Conservation (phyloP, 2,888 invertebrate genomes). For the Drosophila colorata region DNA sequence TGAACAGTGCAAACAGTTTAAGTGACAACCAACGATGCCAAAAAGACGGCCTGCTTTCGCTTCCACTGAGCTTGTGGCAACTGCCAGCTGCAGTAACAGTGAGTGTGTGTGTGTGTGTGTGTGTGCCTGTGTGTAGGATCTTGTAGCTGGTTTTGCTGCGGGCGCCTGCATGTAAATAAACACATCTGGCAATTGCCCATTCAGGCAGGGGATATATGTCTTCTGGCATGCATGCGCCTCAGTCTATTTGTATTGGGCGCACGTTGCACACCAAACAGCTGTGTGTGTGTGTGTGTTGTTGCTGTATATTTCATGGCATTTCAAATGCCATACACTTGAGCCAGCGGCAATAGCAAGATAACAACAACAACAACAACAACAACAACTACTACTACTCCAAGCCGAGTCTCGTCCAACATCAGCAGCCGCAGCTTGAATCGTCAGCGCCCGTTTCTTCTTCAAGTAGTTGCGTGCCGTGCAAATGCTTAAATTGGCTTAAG, state of each 20-base stretch:
- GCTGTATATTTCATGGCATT: conserved; percentile 69
- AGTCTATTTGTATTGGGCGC: not conserved
- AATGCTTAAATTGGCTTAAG: conserved; percentile 68
- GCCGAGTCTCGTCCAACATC: not conserved
- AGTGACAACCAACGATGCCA: conserved; percentile 26
- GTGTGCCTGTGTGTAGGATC: conserved; percentile 1
- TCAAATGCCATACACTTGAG: conserved; percentile 64
- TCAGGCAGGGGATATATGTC: not conserved
- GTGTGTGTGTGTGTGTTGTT: conserved; percentile 13
- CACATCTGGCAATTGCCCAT: conserved; percentile 24
- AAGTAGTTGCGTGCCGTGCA: conserved; percentile 54
- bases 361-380: not conserved
- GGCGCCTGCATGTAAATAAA: conserved; percentile 52
- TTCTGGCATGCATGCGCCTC: conserved; percentile 8
- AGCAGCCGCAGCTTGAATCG: conserved; percentile 17
- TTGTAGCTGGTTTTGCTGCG: conserved; percentile 17
- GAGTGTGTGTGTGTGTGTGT: conserved; percentile 5
- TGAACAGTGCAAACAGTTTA: conserved; percentile 45
- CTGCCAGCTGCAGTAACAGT: conserved; percentile 16
- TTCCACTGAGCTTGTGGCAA: not conserved
- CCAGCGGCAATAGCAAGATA: conserved; percentile 48
- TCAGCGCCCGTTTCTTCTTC: conserved; percentile 34
- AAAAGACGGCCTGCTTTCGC: conserved; percentile 7
- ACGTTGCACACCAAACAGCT: not conserved
- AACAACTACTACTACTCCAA: not conserved